A percentile compares a stretch with the other conserved stretches of the same genome.
Conservation (phyloP, 2,113 vertebrate genomes). For the Leptobrachium ailaonicum region DNA sequence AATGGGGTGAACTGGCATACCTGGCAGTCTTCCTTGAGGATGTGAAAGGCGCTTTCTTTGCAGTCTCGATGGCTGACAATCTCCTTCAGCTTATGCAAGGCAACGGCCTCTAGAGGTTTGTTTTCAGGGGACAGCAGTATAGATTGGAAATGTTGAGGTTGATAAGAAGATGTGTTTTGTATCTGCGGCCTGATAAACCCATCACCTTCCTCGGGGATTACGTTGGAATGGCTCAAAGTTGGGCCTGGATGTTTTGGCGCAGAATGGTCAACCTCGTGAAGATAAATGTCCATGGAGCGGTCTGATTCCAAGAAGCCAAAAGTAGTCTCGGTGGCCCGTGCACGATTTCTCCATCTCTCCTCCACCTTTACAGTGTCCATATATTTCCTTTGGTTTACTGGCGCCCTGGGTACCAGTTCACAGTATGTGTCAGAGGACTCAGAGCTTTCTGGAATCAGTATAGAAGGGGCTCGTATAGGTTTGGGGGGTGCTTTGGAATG, state of each 20-base stretch:
- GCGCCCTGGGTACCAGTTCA: conserved; percentile 70
- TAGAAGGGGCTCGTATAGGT: conserved; percentile 70
- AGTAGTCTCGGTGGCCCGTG: conserved; percentile 74
- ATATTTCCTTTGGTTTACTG: conserved; percentile 58
- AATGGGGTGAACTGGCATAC: conserved; percentile 54
- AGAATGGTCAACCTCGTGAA: neutral
- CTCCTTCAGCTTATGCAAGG: conserved; percentile 70
- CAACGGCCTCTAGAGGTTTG: conserved; percentile 73
- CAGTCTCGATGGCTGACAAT: conserved; percentile 70
- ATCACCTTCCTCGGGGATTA: conserved; percentile 38
- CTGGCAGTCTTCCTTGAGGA: conserved; percentile 82
- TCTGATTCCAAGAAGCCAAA: conserved; percentile 74
- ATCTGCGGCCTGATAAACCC: conserved; percentile 70
- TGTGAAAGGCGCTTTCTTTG: conserved; percentile 71
- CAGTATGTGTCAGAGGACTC: conserved; percentile 61
- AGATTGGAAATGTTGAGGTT: conserved; percentile 67
- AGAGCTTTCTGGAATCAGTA: conserved; percentile 60
- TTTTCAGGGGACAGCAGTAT: conserved; percentile 78
- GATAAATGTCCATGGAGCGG: neutral
- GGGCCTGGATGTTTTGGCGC: neutral
- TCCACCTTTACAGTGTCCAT: conserved; percentile 70
- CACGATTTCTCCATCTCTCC: conserved; percentile 75
- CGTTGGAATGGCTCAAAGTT: neutral
- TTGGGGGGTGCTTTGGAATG: conserved; percentile 78
- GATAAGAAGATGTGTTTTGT: conserved; percentile 68